Conservation (phyloP, 2,113 vertebrate species). For the Eublepharis macularius region DNA sequence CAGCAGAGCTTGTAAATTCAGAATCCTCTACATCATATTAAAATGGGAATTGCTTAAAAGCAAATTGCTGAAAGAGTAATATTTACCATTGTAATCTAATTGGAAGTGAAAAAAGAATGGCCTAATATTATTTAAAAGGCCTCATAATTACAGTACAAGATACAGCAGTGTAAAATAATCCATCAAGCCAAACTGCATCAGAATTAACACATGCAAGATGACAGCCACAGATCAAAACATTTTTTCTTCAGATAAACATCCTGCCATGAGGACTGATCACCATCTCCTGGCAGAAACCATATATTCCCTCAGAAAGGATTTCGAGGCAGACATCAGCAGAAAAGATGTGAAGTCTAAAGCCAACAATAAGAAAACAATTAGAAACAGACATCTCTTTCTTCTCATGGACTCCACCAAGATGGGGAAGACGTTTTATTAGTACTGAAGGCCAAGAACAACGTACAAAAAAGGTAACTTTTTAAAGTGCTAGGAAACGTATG, state of each 20-base stretch:
- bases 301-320: slow-evolving; percentile 56
- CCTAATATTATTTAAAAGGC: slow-evolving; percentile 53
- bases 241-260: slow-evolving; percentile 64
- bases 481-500: slow-evolving; percentile 45
- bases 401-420: slow-evolving; percentile 56
- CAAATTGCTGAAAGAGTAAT: slow-evolving; percentile 54
- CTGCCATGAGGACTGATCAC: slow-evolving; percentile 54
- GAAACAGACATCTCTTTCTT: slow-evolving; percentile 65
- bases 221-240: slow-evolving; percentile 66
- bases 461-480: slow-evolving; percentile 41
- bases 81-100: slow-evolving; percentile 44
- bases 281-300: slow-evolving; percentile 64
- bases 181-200: slow-evolving; percentile 57
- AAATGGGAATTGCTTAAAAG: slow-evolving; percentile 13
- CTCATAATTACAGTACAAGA: slow-evolving; percentile 45
- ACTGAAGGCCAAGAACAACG: slow-evolving; percentile 43
- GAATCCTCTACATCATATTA: slow-evolving; percentile 27
- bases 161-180: slow-evolving; percentile 49
- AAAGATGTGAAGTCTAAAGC: slow-evolving; percentile 71
- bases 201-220: slow-evolving; percentile 44
- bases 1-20: slow-evolving; percentile 45
- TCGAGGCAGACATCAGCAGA: slow-evolving; percentile 63
- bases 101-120: slow-evolving; percentile 36
- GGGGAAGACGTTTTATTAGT: slow-evolving; percentile 60
- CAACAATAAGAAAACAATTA: slow-evolving; percentile 74